Base-by-base conservation (phyloP, 1,140 invertebrate genomes). In the Lucilia sericata region DNA sequence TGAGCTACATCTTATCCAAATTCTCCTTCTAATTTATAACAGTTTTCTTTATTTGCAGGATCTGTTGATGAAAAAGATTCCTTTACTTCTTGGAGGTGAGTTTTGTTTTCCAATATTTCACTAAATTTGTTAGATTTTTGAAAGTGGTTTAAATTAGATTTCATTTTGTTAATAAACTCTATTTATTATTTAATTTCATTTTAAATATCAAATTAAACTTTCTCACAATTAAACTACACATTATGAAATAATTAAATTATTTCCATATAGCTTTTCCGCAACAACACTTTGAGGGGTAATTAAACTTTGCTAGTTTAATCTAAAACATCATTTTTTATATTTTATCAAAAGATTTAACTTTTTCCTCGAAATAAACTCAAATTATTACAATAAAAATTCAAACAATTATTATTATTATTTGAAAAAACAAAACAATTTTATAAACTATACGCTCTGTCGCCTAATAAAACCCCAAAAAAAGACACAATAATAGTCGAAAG, bases 401-500 rank as follows among this genome's bases (percentile, higher is more conserved):
- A 70, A 70, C 21, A 70, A 70, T 70, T 70, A 70, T 70, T 10
- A 21, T 70, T 70, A 12, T 21, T 70, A 21, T 70, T 70, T 0
- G 9, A 19, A 19, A 21, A 19, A 70, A 70, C 9, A 21, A 19
- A 25, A 70, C 65, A 70, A 80, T 80, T 51, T 49, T 49, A 80
- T 80, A 19, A 80, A 49, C 42, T 80, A 80, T n/a, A 80, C 47
- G 76, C 42, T 80, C 76, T 49, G 76, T 51, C 76, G 76, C 76
- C 76, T 80, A 80, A 80, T 80, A 80, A 80, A 80, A 51, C 42
- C 76, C 47, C n/a, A 51, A 51, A 47, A 49, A 51, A 42, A 42
- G 14, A 78, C 42, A 80, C 19, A 36, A 36, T 14, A 60, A 1
- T 14, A 10, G 12, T 34, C 42, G 30, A 76, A 42, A 49, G 9